Percentiles rank a stretch among this genome's conserved stretches.
Evolutionary conservation across 1,140 invertebrate species (phyloP).

Genomic region (Steinernema khuongi): DNA sequence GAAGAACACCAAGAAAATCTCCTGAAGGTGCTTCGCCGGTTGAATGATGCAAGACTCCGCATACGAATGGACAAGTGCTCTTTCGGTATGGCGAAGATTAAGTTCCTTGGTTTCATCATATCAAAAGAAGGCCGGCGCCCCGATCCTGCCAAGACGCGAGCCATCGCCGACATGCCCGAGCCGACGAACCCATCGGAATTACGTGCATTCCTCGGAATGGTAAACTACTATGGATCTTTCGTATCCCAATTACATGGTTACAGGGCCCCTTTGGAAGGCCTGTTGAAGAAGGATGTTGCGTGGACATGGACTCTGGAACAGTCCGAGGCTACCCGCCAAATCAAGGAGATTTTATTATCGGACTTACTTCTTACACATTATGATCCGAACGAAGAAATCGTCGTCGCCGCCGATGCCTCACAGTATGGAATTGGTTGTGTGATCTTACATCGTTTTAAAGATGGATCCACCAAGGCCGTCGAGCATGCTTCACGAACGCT

Average conservation of each 20-base stretch:
- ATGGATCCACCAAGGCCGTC: slow-evolving; percentile 38
- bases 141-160: slow-evolving; percentile 33
- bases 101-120: slow-evolving; percentile 39
- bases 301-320: slow-evolving; percentile 32
- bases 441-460: slow-evolving; percentile 36
- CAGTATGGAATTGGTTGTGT: slow-evolving; percentile 46
- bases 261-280: slow-evolving; percentile 39
- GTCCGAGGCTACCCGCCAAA: slow-evolving; percentile 23
- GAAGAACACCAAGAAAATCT: slow-evolving; percentile 12
- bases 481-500: slow-evolving; percentile 60
- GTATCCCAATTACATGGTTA: slow-evolving; percentile 28
- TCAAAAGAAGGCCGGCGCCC: slow-evolving; percentile 33
- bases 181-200: slow-evolving; percentile 33
- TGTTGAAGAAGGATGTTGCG: slow-evolving; percentile 42
- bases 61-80: slow-evolving; percentile 29
- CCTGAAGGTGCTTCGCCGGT: not conserved
- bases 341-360: slow-evolving; percentile 36
- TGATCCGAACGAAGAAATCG: slow-evolving; percentile 35
- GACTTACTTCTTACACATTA: slow-evolving; percentile 42
- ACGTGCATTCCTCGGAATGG: slow-evolving; percentile 45
- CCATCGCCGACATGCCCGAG: slow-evolving; percentile 41
- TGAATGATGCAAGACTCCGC: slow-evolving; percentile 16
- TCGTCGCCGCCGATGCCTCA: slow-evolving; percentile 48
- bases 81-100: slow-evolving; percentile 30
- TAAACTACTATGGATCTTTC: slow-evolving; percentile 45